Conservation (phyloP, 2,113 vertebrate genomes). For the Rana temporaria region DNA sequence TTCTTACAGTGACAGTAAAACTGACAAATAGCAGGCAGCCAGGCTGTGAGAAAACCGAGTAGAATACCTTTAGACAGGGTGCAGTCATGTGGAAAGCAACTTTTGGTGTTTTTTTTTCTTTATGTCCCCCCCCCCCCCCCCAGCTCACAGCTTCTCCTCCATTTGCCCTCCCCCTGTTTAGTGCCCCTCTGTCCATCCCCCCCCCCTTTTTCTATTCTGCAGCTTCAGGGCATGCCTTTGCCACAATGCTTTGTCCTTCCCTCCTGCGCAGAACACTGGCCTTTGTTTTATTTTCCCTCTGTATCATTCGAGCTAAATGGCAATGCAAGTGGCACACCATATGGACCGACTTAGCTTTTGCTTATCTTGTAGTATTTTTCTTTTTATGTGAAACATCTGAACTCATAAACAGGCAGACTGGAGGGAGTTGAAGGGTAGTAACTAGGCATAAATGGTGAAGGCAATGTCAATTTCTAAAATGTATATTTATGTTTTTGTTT, state of each 20-base stretch:
- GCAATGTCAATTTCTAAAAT: too few relatives aligned
- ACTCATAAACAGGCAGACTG: constrained; percentile 39
- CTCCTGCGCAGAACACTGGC: constrained; percentile 59
- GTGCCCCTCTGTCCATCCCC: constrained; percentile 1
- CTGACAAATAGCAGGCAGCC: constrained; percentile 47
- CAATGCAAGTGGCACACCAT: constrained; percentile 72
- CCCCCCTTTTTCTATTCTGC: constrained; percentile 60
- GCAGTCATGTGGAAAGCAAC: constrained; percentile 55
- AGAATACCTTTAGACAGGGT: constrained; percentile 53
- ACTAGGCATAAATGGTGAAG: not conserved
- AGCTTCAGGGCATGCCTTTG: constrained; percentile 69
- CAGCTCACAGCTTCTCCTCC: constrained; percentile 42
- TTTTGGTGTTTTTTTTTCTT: constrained; percentile 48
- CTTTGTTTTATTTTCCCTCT: constrained; percentile 74
- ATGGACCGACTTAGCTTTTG: constrained; percentile 82
- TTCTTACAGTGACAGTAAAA: constrained; percentile 57
- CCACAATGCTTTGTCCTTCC: constrained; percentile 71
- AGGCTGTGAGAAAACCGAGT: constrained; percentile 46
- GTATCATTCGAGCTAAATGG: constrained; percentile 80
- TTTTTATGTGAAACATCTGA: constrained; percentile 58
- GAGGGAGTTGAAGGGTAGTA: not conserved
- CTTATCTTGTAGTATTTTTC: constrained; percentile 70
- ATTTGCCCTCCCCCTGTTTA: constrained; percentile 23
- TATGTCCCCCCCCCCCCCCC: constrained; percentile 54
- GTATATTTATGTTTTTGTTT: too few relatives aligned